Base-by-base conservation (phyloP, 2,888 invertebrate genomes). In the Drepanosiphum platanoidis region DNA sequence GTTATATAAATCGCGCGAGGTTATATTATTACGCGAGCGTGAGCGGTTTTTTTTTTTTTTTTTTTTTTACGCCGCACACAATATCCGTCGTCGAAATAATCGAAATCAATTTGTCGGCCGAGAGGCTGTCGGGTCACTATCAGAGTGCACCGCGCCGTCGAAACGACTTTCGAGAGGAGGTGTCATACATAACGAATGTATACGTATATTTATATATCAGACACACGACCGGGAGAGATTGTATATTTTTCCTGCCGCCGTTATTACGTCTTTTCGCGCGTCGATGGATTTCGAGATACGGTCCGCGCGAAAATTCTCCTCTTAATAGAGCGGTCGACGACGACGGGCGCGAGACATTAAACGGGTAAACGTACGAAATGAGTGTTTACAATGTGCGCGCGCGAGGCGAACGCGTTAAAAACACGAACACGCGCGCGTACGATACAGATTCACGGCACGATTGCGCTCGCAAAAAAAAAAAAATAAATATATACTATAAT, bases 401-500 rank as follows among this genome's bases (percentile, higher is more conserved):
- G 52, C 22, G 15, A 22, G n/a, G 52, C 52, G 1, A 52, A 52
- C 52, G 52, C 52, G 52, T 52, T 11, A 22, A 3, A 42, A 70
- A 34, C 39, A 27, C 39, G 71, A 46, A 34, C 58, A 30, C 36
- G 52, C 15, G 22, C 61, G 36, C 34, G n/a, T 15, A 9, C 13
- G 13, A 42, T 42, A 27, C 11, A 75, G 61, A 75, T 75, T 58
- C 74, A 34, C 77, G 39, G 39, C 7, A 7, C 52, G 68, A 39
- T 39, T 42, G 46, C 32, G 79, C n/a, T 30, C 27, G 15, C 22
- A 22, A 32, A 75, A 8, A 75, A 18, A 32, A 4, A 27, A 72
- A 27, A 27, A 66, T 32, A 66, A 66, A n/a, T 66, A 61, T 30
- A 68, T 15, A n/a, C n/a, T n/a, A n/a, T n/a, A 5, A 42, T 42